These are phyloP conservation scores for Anarrhichthys ocellatus DNA, from an alignment of 2,113 vertebrate species.

Conservation along the genomic window DNA sequence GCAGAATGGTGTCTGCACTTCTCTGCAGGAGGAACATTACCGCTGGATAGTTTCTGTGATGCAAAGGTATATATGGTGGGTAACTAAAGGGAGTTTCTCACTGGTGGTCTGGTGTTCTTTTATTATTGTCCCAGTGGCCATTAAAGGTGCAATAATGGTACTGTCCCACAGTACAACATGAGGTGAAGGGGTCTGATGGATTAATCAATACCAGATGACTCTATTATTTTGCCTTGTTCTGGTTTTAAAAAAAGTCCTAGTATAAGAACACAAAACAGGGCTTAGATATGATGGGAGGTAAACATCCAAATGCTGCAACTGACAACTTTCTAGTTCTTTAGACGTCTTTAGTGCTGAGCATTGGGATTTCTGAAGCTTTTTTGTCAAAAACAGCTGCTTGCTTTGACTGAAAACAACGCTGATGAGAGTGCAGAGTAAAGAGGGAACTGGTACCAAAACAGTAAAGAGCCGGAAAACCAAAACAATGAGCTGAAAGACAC, in stretches of 20 bases:
- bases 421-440: neutral
- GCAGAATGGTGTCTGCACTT: conserved; percentile 35
- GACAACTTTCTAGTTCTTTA: neutral
- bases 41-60: conserved; percentile 1
- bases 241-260: neutral
- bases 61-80: conserved; percentile 9
- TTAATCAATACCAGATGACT: conserved; percentile 32
- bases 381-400: neutral
- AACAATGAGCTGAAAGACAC: neutral
- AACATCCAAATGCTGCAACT: neutral
- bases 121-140: conserved; percentile 6
- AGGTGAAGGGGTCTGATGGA: conserved; percentile 19
- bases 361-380: neutral
- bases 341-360: no score
- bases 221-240: conserved; percentile 7
- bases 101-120: neutral
- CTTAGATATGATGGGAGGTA: neutral
- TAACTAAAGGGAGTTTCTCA: conserved; percentile 18
- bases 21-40: conserved; percentile 13
- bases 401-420: neutral
- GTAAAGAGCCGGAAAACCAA: neutral
- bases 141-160: conserved; percentile 27
- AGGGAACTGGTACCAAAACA: neutral
- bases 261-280: neutral
- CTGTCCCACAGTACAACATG: conserved; percentile 1